Conservation (phyloP, 2,888 invertebrate genomes). For the Anthrax anthrax region DNA sequence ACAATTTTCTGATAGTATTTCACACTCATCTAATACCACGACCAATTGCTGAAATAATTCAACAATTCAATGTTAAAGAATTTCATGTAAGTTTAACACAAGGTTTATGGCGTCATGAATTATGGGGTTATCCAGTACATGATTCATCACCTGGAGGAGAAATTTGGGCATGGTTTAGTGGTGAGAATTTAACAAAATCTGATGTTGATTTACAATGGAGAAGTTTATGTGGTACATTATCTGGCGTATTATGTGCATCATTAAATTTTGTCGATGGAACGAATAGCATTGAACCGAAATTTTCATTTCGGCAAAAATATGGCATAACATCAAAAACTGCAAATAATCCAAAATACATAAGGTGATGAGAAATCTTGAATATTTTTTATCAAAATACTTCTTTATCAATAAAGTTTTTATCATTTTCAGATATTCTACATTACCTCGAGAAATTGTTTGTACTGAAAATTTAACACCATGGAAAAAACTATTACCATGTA, state of each 20-base stretch:
- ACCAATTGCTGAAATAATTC: conserved; percentile 74
- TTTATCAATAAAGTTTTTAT: too few species aligned
- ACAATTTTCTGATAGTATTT: conserved; percentile 40
- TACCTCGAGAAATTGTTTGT: conserved; percentile 93
- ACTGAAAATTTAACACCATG: conserved; percentile 98
- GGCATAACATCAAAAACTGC: conserved; percentile 8
- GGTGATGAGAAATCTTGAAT: background rate
- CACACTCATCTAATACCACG: conserved; percentile 81
- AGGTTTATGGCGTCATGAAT: conserved; percentile 84
- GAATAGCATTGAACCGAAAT: conserved; percentile 71
- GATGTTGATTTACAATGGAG: conserved; percentile 72
- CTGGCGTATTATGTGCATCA: conserved; percentile 92
- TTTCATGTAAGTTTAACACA: conserved; percentile 83
- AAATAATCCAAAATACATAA: background rate
- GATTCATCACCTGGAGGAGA: conserved; percentile 91
- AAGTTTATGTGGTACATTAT: conserved; percentile 74
- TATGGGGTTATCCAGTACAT: conserved; percentile 86
- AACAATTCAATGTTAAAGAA: conserved; percentile 73
- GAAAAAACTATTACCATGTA: conserved; percentile 93
- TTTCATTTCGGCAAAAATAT: conserved; percentile 57
- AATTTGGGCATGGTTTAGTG: conserved; percentile 82
- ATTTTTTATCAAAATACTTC: too few species aligned
- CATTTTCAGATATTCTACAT: conserved; percentile 56
- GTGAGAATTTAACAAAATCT: conserved; percentile 18
- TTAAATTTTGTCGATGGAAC: conserved; percentile 81